Evolutionary conservation across 1,140 invertebrate genomes (phyloP), one percentile per base, ranked within the genome.

Genomic region (Drosophila quadrilineata): DNA sequence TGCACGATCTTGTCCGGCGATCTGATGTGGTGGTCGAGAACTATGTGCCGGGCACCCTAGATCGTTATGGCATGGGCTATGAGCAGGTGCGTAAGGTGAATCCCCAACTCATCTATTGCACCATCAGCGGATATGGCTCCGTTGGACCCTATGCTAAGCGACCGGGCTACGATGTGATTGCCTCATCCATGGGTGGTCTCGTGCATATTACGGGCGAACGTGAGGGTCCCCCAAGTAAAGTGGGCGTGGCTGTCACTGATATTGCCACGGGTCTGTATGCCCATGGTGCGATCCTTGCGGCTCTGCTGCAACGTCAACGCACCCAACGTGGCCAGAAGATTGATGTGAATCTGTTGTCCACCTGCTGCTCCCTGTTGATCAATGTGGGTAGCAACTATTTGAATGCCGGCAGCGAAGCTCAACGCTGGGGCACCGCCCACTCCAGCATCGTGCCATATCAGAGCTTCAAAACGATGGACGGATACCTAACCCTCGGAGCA

Each of bases 121-220:
- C 98, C 0, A 93, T 99, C 28, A 97, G 96, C 59, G 98, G 98
- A 0, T 99, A 95, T 90, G 98, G 98, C 0, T 91, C 93, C 0
- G 91, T 92, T 38, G 98, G 98, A 1, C 97, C 97, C 0, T 99
- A 98, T 91, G 90, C 91, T 2, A 91, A 93, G 41, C 93, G 95
- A 76, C 95, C 97, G 14, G 98, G 98, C 49, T 99, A 98, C 91
- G 98, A 99, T 91, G 96, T 98, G 0, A 98, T 99, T 67, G 97
- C 97, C 8, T 94, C 97, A 5, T 98, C 97, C 0, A 91, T 98
- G 52, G 98, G 97, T 8, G 98, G 98, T 1, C 90, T 99, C 0
- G 74, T 99, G 35, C 93, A 97, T 80, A 95, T 97, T 12, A 99
- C 98, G 0, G 98, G 98, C 0, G 93, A 95, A 12, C 91, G 92